Percentiles rank a stretch among this genome's conserved stretches.
These are phyloP conservation scores for Acronicta alni DNA, from an alignment of 2,888 invertebrate species.

Conservation along the genomic window DNA sequence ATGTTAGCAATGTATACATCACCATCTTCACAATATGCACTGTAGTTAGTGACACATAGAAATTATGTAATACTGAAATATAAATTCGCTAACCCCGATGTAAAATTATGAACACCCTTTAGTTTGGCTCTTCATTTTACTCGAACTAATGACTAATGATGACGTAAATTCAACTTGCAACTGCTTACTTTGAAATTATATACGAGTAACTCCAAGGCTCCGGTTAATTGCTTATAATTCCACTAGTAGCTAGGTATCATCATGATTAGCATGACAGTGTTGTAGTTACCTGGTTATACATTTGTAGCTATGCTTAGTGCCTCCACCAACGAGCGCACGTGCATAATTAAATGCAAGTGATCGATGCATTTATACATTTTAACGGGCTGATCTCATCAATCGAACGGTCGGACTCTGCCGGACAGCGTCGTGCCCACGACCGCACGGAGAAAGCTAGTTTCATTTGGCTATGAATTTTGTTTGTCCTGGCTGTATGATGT, in stretches of 20 bases:
- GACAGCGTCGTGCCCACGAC: slow-evolving; percentile 45
- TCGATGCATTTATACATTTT: slow-evolving; percentile 65
- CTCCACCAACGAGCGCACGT: slow-evolving; percentile 37
- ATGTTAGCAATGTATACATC: slow-evolving; percentile 31
- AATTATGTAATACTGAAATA: slow-evolving; percentile 14
- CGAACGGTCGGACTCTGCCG: slow-evolving; percentile 49
- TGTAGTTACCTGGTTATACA: slow-evolving; percentile 19
- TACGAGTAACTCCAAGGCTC: slow-evolving; percentile 40
- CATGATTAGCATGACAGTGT: slow-evolving; percentile 41
- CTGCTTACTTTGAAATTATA: slow-evolving; percentile 19
- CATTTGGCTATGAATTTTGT: slow-evolving; percentile 60
- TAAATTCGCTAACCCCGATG: slow-evolving; percentile 20
- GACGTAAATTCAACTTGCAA: slow-evolving; percentile 7
- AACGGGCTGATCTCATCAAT: slow-evolving; percentile 65
- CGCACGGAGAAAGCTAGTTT: slow-evolving; percentile 68
- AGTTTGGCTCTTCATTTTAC: slow-evolving; percentile 19
- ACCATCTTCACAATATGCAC: slow-evolving; percentile 40
- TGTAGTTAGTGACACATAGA: slow-evolving; percentile 40
- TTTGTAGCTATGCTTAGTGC: slow-evolving; percentile 34
- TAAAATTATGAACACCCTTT: slow-evolving; percentile 40
- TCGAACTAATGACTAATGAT: slow-evolving; percentile 3
- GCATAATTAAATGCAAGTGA: slow-evolving; percentile 59
- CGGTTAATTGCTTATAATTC: slow-evolving; percentile 45
- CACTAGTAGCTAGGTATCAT: slow-evolving; percentile 41
- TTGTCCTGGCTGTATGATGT: slow-evolving; percentile 53